Evolutionary conservation across 1,140 invertebrate genomes (phyloP), one percentile per base, ranked within the genome.

Genomic region (Zaprionus nigranus): DNA sequence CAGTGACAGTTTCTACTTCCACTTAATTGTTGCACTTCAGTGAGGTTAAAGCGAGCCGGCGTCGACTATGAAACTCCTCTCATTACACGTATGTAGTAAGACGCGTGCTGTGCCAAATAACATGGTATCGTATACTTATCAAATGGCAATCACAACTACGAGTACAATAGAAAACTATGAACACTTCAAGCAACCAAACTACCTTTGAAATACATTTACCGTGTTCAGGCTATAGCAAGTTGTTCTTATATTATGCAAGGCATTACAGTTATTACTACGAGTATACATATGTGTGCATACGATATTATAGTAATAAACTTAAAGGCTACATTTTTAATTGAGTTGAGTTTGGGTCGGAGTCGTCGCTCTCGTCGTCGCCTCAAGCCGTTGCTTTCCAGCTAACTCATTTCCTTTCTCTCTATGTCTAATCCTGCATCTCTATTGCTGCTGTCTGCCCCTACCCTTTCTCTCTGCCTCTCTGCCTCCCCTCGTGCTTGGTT

Each of bases 391-490:
- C 13, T 53, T 67, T 49, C 26, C 46, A 74, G 56, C 57, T 61
- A 61, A 54, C 57, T 69, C 51, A 74, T 51, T 74, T 74, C 71
- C 71, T 69, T 69, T 74, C n/a, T 22, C 54, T 34, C 61, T 30
- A 11, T 64, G 20, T 53, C 53, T 57, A 28, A 51, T 51, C 46
- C 46, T 51, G 46, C 46, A 51, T 51, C 51, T 43, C 38, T 20
- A n/a, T 28, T 22, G 5, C 59, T 43, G 3, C 36, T 30, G 1
- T 20, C 22, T 15, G 13, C 13, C 17, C 22, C 28, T 40, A 1
- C 3, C 1, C 30, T 38, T 13, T 1, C 20, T 22, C 60, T 46
- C 22, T 54, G 11, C 5, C 11, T 30, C 30, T n/a, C n/a, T n/a
- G n/a, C 30, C 22, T 5, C 20, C 20, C 20, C 20, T 2, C n/a